Evolutionary conservation across 1,140 invertebrate genomes (phyloP).

Genomic region (Bombus waltoni): DNA sequence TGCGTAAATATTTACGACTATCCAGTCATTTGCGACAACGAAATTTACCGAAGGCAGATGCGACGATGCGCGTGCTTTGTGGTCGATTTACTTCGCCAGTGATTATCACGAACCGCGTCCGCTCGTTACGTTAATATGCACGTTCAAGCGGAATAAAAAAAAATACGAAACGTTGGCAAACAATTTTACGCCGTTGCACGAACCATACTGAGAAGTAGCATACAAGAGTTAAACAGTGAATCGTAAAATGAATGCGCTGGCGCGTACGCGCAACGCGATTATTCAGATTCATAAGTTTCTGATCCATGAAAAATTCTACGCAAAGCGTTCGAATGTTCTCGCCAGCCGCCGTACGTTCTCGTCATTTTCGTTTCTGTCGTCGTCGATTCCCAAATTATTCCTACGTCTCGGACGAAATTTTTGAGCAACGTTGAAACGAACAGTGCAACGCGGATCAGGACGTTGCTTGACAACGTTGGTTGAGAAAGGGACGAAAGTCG

Average conservation of each 20-base stretch:
- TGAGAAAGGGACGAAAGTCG: not conserved
- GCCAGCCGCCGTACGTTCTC: no score
- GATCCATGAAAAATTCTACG: no score
- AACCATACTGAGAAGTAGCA: no score
- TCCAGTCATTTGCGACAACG: conserved; percentile 50
- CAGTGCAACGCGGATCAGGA: conserved; percentile 19
- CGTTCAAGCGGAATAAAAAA: not conserved
- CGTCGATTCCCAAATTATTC: not conserved
- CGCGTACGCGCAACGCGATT: no score
- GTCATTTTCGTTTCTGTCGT: not conserved
- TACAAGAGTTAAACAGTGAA: no score
- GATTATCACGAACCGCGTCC: conserved; percentile 32
- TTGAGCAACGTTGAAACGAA: not conserved
- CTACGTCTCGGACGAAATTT: conserved; percentile 39
- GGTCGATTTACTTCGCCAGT: conserved; percentile 45
- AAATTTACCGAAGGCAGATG: conserved; percentile 57
- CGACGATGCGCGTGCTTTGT: conserved; percentile 32
- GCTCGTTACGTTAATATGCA: not conserved
- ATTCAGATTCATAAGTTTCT: no score
- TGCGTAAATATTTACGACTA: conserved; percentile 68
- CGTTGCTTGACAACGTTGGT: conserved; percentile 34
- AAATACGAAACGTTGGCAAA: not conserved
- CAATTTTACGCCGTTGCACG: not conserved
- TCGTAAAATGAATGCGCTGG: no score
- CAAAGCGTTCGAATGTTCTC: no score